Conservation (phyloP, 1,140 invertebrate genomes). For the Venturia canescens region DNA sequence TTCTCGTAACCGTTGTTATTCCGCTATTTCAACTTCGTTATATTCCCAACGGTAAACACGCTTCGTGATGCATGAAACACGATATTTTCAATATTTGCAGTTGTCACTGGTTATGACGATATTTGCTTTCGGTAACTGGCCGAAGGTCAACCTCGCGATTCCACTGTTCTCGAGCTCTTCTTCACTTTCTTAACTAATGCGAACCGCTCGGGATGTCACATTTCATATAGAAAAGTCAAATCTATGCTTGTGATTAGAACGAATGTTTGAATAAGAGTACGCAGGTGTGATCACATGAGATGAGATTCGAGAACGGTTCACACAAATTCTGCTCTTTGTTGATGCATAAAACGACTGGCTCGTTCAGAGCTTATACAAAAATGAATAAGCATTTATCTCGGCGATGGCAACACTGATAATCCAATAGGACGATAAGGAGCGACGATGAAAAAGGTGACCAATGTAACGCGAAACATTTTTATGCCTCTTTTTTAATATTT, state of each 20-base stretch:
- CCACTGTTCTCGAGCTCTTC: not conserved
- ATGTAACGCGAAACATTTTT: not conserved
- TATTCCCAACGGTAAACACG: slow-evolving; percentile 62
- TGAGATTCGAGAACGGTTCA: too few species aligned
- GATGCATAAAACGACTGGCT: not conserved
- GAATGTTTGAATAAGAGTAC: too few species aligned
- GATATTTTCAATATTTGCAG: slow-evolving; percentile 43
- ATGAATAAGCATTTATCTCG: slow-evolving; percentile 22
- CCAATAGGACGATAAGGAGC: slow-evolving; percentile 26
- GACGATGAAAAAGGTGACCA: not conserved
- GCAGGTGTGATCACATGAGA: too few species aligned
- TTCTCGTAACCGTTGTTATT: slow-evolving; percentile 1
- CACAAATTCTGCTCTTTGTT: too few species aligned
- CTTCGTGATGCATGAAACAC: slow-evolving; percentile 53
- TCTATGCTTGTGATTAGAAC: too few species aligned
- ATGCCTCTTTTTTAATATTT: not conserved
- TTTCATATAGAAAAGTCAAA: too few species aligned
- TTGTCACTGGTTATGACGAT: slow-evolving; percentile 28
- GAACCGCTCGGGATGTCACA: too few species aligned
- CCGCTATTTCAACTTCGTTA: not conserved
- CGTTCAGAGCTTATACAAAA: not conserved
- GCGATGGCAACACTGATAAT: slow-evolving; percentile 37
- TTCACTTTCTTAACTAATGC: not conserved
- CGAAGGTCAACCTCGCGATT: not conserved
- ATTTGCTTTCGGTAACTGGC: not conserved